Evolutionary conservation across 2,888 invertebrate species (phyloP), one percentile per base, ranked within the genome.

Genomic region (Lampropteryx suffumata): DNA sequence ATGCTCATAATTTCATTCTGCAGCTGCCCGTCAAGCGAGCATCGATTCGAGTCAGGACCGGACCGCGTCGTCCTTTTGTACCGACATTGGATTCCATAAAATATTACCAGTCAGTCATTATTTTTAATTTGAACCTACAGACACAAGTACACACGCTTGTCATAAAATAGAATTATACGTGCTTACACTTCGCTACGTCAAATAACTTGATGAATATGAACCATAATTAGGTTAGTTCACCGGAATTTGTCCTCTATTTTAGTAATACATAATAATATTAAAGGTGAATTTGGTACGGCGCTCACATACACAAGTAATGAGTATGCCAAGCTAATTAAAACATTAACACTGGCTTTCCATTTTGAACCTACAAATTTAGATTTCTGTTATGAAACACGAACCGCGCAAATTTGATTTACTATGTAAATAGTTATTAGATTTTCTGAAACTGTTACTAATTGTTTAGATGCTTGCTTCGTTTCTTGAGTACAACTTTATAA

Each of bases 1-100:
- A 84, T 85, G 83, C 72, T 82, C 84, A 88, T 90, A 89, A 88
- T 89, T 88, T 82, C 72, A 80, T 76, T 82, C 79, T 78, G 88
- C 90, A 90, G 89, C 90, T 90, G 89, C 89, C 86, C 73, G 85
- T 82, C 85, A 79, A 82, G 67, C 79, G 79, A 73, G 75, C 81
- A 76, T 79, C 82, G 83, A 82, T 81, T 76, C 76, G 81, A 76
- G 65, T 69, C 69, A 64, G 60, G 65, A 65, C 69, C 70, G 68
- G 67, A 70, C 71, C 66, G 55, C 69, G 46, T 72, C 72, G 78
- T 79, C 80, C 81, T 82, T 86, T 87, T 84, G 74, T 84, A 75
- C 64, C 69, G 66, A 67, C 68, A 74, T 52, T 42, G 41, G 74
- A 84, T 84, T 82, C 84, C 83, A 81, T 71, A 79, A 73, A 79